phyloP scores from a whole-genome alignment of 2,888 invertebrate species.

The Gastrophysa polygoni region DNA sequence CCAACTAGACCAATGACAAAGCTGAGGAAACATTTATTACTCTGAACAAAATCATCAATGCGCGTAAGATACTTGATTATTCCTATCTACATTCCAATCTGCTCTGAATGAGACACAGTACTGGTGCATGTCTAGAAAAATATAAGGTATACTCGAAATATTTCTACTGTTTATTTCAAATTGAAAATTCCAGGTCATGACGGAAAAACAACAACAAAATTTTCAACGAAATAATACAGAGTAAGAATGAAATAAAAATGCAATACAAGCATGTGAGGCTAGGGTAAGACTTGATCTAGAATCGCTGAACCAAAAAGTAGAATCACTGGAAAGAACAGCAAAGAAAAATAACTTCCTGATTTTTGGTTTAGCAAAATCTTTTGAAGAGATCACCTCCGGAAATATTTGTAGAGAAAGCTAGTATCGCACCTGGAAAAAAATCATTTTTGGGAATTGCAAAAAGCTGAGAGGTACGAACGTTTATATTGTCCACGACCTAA shows the following conservation, averaged over 20 bases:
- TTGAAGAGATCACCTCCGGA: not conserved
- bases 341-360: constrained; percentile 1
- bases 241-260: constrained; percentile 5
- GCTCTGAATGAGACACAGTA: not conserved
- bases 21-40: not conserved
- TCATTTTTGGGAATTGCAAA: not conserved
- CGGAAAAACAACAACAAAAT: not conserved
- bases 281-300: constrained; percentile 5
- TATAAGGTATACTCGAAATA: too few relatives aligned
- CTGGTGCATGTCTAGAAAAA: too few relatives aligned
- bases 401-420: not conserved
- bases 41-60: not conserved
- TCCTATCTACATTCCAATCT: not conserved
- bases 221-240: constrained; percentile 4
- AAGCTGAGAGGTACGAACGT: not conserved
- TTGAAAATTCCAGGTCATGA: constrained; percentile 1
- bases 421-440: not conserved
- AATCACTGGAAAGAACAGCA: not conserved
- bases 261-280: constrained; percentile 4
- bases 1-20: not conserved
- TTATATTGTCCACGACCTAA: not conserved
- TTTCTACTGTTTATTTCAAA: not conserved
- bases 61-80: not conserved
- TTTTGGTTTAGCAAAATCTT: constrained; percentile 1
- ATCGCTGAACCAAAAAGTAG: constrained; percentile 3